Conservation (phyloP, 1,140 invertebrate species). For the Zaprionus ghesquierei region DNA sequence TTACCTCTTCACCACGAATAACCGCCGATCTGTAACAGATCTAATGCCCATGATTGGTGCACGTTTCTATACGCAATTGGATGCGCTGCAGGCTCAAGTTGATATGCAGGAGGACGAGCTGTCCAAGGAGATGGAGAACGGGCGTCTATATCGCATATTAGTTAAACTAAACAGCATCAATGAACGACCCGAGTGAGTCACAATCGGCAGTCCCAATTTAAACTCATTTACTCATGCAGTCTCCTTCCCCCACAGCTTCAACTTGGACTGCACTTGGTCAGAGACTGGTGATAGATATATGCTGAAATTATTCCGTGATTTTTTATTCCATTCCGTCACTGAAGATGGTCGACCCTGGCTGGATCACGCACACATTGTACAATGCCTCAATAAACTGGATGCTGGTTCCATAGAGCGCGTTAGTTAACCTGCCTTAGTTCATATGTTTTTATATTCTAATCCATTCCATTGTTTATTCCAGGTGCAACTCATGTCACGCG, state of each 20-base stretch:
- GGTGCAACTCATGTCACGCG: slow-evolving; percentile 97
- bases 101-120: slow-evolving; percentile 96
- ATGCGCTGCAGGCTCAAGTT: slow-evolving; percentile 92
- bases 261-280: slow-evolving; percentile 96
- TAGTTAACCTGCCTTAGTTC: slow-evolving; percentile 40
- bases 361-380: slow-evolving; percentile 96
- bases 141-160: slow-evolving; percentile 93
- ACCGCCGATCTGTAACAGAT: slow-evolving; percentile 94
- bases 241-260: slow-evolving; percentile 85
- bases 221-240: too few relatives aligned
- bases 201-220: not conserved
- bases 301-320: slow-evolving; percentile 98
- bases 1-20: slow-evolving; percentile 89
- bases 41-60: slow-evolving; percentile 99
- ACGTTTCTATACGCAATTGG: slow-evolving; percentile 97
- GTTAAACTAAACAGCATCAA: slow-evolving; percentile 96
- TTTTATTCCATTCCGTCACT: slow-evolving; percentile 96
- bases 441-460: not conserved
- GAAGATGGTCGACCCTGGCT: slow-evolving; percentile 97
- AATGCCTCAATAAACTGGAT: slow-evolving; percentile 97
- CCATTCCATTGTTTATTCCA: slow-evolving; percentile 76
- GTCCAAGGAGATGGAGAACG: slow-evolving; percentile 97
- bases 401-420: slow-evolving; percentile 94
- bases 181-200: slow-evolving; percentile 93
- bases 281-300: slow-evolving; percentile 99